A percentile compares a stretch with the other conserved stretches of the same genome.
Conservation (phyloP, 2,888 invertebrate genomes). For the Agonum fuliginosum region DNA sequence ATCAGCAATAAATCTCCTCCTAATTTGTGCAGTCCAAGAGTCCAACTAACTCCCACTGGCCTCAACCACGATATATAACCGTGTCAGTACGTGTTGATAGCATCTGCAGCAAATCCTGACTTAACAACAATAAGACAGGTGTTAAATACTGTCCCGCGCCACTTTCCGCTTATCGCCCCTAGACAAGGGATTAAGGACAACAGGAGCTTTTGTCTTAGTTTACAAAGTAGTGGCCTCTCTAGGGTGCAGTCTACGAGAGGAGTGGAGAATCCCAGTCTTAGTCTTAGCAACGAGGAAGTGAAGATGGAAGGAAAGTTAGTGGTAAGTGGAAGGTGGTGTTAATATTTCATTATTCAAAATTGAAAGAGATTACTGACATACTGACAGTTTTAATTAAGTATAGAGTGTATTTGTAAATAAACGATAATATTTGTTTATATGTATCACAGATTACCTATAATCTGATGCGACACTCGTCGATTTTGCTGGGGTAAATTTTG, state of each 20-base stretch:
- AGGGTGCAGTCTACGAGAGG: not conserved
- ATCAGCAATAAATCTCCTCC: conserved; percentile 5
- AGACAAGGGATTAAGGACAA: conserved; percentile 51
- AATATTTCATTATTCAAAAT: too few species aligned
- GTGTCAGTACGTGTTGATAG: conserved; percentile 23
- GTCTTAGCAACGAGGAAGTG: not conserved
- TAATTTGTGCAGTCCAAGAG: conserved; percentile 23
- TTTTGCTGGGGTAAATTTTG: too few species aligned
- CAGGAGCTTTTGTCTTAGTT: conserved; percentile 57
- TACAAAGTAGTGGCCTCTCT: conserved; percentile 19
- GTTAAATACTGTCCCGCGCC: conserved; percentile 56
- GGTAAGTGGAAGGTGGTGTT: too few species aligned
- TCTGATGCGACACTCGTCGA: too few species aligned
- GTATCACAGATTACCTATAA: too few species aligned
- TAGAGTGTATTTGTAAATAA: too few species aligned
- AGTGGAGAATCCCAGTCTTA: not conserved
- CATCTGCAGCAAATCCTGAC: conserved; percentile 53
- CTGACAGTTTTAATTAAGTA: too few species aligned
- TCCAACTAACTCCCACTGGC: not conserved
- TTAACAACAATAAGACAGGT: conserved; percentile 60
- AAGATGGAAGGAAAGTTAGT: not conserved
- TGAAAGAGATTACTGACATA: too few species aligned
- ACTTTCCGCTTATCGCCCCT: conserved; percentile 53
- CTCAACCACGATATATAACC: conserved; percentile 34
- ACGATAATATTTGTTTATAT: too few species aligned